Base-by-base conservation (phyloP, 2,797 vertebrate species). In the Aldrovandia affinis region DNA sequence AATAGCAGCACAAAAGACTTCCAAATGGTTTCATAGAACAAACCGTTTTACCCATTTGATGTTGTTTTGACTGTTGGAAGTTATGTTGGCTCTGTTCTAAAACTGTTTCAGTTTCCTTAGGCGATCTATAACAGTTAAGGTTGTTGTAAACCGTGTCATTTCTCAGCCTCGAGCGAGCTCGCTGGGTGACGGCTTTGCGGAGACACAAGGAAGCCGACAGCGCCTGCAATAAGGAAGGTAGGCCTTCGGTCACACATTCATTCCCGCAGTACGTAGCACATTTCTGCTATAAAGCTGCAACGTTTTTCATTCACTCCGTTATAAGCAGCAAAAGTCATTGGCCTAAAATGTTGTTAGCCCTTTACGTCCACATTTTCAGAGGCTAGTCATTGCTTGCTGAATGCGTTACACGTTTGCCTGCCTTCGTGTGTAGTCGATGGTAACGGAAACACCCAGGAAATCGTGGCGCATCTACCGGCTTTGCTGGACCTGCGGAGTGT, bases 141-240 rank as follows among this genome's bases (percentile, higher is more conserved):
- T n/a, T n/a, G n/a, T n/a, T n/a, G n/a, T n/a, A n/a, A n/a, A n/a
- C n/a, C n/a, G n/a, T n/a, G n/a, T n/a, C n/a, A n/a, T n/a, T n/a
- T n/a, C n/a, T n/a, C 84, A 98, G 98, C 94, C 95, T 96, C n/a
- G 97, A 98, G 87, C 94, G 96, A 0, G 97, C 98, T 0, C 95
- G 97, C 0, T 99, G 98, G 98, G 95, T 98, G 2, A 91, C 94
- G 0, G 97, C 97, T 0, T 94, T 99, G 0, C 93, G 90, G 50
- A 93, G 94, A 83, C 86, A 92, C 39, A 97, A 96, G 25, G 90
- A 91, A 80, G 86, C 57, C 0, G 92, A n/a, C 15, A 86, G 47
- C 86, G 80, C 87, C 52, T 83, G 89, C 5, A 93, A 91, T 61
- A 97, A 93, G 89, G 95, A 96, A 82, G 97, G 98, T 99, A 89